Evolutionary conservation across 2,797 vertebrate genomes (phyloP).

Genomic region (Sorex maritimensis): DNA sequence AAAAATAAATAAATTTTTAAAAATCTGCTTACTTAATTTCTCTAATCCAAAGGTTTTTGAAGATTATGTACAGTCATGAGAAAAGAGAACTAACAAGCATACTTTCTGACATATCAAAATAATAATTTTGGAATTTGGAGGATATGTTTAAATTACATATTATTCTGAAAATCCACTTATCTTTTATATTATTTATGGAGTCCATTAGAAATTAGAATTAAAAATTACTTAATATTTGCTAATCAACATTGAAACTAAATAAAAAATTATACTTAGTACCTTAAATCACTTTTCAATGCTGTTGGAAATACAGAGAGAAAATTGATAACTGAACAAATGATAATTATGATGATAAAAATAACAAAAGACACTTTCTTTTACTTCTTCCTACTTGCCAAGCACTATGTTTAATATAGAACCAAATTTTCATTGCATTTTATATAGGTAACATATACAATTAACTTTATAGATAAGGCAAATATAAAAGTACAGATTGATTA

Average conservation of each 20-base stretch:
- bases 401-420: neutral
- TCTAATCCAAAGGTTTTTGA: neutral
- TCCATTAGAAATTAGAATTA: conserved; percentile 14
- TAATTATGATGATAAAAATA: neutral
- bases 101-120: neutral
- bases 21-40: neutral
- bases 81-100: neutral
- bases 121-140: neutral
- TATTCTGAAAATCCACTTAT: neutral
- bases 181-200: neutral
- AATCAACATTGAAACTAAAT: neutral
- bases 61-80: neutral
- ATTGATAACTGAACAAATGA: neutral
- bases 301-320: neutral
- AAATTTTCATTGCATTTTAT: neutral
- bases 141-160: no score
- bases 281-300: neutral
- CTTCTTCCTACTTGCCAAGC: neutral
- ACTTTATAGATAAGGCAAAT: neutral
- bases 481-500: neutral
- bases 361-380: neutral
- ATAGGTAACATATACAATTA: neutral
- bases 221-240: neutral
- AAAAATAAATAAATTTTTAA: neutral
- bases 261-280: neutral